Conservation (phyloP, 2,797 vertebrate species). For the Margarornis squamiger region DNA sequence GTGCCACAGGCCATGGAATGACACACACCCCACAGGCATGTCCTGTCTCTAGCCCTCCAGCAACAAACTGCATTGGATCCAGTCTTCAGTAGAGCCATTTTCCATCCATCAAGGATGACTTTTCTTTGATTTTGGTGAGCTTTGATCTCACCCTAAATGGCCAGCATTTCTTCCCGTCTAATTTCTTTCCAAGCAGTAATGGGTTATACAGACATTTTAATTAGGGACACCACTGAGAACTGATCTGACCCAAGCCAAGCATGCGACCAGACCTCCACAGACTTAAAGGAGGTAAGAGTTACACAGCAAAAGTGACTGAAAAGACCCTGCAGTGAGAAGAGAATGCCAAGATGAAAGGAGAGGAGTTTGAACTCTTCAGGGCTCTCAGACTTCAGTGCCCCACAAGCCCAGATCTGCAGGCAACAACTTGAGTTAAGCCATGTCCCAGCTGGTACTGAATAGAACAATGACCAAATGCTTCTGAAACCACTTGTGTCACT, state of each 20-base stretch:
- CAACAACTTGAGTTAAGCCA: neutral
- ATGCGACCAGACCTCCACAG: neutral
- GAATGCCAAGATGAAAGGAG: conserved; percentile 2
- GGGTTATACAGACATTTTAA: neutral
- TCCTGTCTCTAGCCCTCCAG: neutral
- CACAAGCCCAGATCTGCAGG: neutral
- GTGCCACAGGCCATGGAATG: neutral
- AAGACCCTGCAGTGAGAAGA: conserved; percentile 2
- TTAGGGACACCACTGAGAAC: neutral
- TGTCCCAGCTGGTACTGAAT: neutral
- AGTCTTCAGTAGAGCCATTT: neutral
- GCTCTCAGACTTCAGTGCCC: neutral
- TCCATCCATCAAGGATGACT: neutral
- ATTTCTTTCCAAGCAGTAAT: neutral
- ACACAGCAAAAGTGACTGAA: neutral
- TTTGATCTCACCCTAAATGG: neutral
- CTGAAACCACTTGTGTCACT: neutral
- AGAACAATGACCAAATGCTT: neutral
- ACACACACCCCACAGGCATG: too few relatives aligned
- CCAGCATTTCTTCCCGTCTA: neutral
- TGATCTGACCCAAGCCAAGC: neutral
- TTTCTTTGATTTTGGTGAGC: neutral
- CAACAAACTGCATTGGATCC: fast-evolving
- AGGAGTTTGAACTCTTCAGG: neutral
- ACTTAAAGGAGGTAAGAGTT: neutral